Conservation (phyloP, 2,888 invertebrate species). For the Helicoverpa assulta region DNA sequence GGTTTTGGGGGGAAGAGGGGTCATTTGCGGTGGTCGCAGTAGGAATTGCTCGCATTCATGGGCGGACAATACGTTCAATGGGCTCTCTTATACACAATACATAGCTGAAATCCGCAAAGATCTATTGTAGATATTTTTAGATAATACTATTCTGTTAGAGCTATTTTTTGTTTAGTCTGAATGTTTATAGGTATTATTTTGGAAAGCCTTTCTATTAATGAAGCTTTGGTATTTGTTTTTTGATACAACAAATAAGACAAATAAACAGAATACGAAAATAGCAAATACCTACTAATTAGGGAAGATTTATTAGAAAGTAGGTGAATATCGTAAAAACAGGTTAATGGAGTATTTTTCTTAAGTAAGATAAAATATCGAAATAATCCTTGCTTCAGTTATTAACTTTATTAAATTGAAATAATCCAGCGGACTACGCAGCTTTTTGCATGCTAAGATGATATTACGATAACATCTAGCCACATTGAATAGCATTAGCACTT, state of each 20-base stretch:
- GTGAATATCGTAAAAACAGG: no score
- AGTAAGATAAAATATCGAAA: not conserved
- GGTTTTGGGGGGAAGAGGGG: conserved; percentile 38
- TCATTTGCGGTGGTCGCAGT: conserved; percentile 61
- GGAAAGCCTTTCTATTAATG: not conserved
- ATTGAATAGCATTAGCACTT: conserved; percentile 5
- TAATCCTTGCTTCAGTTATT: not conserved
- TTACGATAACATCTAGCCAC: conserved; percentile 8
- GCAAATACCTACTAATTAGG: no score
- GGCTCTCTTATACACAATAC: conserved; percentile 65
- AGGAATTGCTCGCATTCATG: conserved; percentile 69
- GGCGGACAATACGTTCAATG: conserved; percentile 71
- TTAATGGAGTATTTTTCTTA: not conserved
- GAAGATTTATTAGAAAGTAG: no score
- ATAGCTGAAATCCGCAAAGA: conserved; percentile 67
- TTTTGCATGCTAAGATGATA: not conserved
- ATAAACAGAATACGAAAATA: not conserved
- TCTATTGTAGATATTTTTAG: conserved; percentile 61
- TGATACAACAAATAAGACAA: not conserved
- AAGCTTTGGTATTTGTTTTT: not conserved
- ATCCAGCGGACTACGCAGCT: not conserved
- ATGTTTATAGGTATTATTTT: not conserved
- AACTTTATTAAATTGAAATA: not conserved
- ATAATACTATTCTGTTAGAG: conserved; percentile 10
- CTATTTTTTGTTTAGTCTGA: conserved; percentile 7